Evolutionary conservation across 92 coral and sea anemone species (phyloP), one percentile per base, ranked within the genome.

Genomic region (Umimayanthus chanpuru): DNA sequence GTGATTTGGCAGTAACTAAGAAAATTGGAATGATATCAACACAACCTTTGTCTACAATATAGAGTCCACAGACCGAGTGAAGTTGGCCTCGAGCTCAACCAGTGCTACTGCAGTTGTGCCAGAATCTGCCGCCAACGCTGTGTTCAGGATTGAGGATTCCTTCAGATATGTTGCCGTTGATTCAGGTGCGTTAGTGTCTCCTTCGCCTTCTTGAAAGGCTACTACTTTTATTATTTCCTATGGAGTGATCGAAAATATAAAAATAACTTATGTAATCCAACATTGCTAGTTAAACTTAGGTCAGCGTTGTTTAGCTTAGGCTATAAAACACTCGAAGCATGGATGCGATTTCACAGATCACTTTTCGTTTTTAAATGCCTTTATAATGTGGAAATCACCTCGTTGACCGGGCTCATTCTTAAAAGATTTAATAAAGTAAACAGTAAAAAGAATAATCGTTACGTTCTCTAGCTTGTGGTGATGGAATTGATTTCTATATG

Each of bases 111-210:
- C 94, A 21, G 50, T 73, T 16, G 98, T 97, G 3, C 96, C 93
- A 36, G 97, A 94, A 53, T 77, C 77, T n/a, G 99, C 99, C 15
- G 98, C 99, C 10, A 97, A 97, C 56, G 98, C 98, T 70, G 89
- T 97, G 75, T 90, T 97, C 50, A 93, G 85, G 80, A 92, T 97
- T 77, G 91, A 94, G 4, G 92, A 85, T 61, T 71, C 85, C 65
- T 94, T 92, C 66, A 88, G 88, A 75, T 87, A 88, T 43, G 93
- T 95, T 39, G 78, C 82, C 12, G 95, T 93, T 18, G 88, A 88
- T 14, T 77, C 90, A 73, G 97, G 99, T 96, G 70, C 36, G 88
- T 49, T 38, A 68, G 11, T 28, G 43, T 15, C 23, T 23, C 12
- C 39, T 26, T 18, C 38, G 29, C 8, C 23, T 23, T 21, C 21